Conservation (phyloP, 2,113 vertebrate genomes). For the Pteruthius melanotis region DNA sequence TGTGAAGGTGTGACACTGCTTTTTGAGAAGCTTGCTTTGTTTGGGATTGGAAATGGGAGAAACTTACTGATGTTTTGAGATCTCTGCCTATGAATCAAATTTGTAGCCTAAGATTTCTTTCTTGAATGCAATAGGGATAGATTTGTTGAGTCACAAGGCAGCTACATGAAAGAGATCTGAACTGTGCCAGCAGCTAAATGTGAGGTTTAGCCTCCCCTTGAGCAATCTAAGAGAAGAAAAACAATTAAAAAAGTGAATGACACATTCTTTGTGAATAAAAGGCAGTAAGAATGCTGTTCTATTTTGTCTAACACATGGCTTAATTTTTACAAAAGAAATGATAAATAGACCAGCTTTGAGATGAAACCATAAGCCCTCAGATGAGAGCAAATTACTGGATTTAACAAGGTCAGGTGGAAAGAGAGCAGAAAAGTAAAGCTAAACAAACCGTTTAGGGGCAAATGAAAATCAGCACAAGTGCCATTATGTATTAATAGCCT, state of each 20-base stretch:
- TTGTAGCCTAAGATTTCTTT: not conserved
- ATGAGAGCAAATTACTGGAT: not conserved
- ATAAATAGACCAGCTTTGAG: not conserved
- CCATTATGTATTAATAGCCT: not conserved
- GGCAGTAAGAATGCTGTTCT: not conserved
- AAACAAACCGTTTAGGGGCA: not conserved
- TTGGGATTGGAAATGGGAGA: not conserved
- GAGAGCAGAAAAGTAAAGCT: not conserved
- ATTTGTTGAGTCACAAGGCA: not conserved
- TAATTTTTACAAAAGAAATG: not conserved
- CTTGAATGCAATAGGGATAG: not conserved
- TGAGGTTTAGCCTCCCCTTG: not conserved
- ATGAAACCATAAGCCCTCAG: not conserved
- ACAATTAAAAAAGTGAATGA: not conserved
- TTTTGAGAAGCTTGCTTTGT: not conserved
- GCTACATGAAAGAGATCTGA: not conserved
- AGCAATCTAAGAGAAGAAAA: not conserved
- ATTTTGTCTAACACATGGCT: not conserved
- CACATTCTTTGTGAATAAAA: not conserved
- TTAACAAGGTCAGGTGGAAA: not conserved
- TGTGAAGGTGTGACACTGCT: not conserved
- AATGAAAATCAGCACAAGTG: not conserved
- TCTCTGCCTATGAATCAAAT: not conserved
- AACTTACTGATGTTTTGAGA: not conserved
- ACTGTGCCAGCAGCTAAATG: not conserved